A percentile compares a stretch with the other conserved stretches of the same genome.
These are phyloP conservation scores for Eupsilia transversa DNA, from an alignment of 2,888 invertebrate species.

Conservation along the genomic window DNA sequence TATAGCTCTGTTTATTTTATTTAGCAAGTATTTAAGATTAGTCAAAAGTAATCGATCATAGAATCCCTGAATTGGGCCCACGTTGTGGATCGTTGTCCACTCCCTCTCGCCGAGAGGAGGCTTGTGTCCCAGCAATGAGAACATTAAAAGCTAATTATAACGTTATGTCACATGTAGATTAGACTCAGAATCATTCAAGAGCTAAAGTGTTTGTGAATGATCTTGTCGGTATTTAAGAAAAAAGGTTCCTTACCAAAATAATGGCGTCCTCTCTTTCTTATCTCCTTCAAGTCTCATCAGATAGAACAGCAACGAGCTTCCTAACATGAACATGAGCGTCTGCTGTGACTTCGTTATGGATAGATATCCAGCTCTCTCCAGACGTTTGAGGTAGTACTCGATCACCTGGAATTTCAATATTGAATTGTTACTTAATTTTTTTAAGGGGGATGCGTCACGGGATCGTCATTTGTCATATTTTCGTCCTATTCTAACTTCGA, in stretches of 20 bases:
- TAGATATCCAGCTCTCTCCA: slow-evolving; percentile 80
- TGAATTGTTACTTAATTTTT: background rate
- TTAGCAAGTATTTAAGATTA: background rate
- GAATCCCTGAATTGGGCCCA: background rate
- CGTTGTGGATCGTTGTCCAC: background rate
- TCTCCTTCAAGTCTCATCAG: slow-evolving; percentile 88
- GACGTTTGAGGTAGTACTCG: slow-evolving; percentile 83
- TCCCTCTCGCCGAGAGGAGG: background rate
- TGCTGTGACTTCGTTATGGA: slow-evolving; percentile 81
- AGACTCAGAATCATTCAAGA: background rate
- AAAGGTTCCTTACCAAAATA: slow-evolving; percentile 81
- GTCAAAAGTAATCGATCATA: background rate
- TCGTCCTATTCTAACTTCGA: background rate
- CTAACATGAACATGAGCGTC: slow-evolving; percentile 86
- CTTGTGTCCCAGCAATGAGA: background rate
- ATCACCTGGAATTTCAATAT: slow-evolving; percentile 76
- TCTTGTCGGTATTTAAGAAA: background rate
- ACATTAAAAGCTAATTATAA: no score
- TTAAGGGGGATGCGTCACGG: background rate
- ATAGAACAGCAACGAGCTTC: slow-evolving; percentile 87
- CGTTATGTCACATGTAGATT: no score
- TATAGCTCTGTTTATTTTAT: background rate
- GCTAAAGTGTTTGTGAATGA: background rate
- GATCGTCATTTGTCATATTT: background rate
- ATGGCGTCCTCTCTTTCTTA: slow-evolving; percentile 80